Base-by-base conservation (phyloP, 2,888 invertebrate species). In the Dasysyrphus albostriatus region DNA sequence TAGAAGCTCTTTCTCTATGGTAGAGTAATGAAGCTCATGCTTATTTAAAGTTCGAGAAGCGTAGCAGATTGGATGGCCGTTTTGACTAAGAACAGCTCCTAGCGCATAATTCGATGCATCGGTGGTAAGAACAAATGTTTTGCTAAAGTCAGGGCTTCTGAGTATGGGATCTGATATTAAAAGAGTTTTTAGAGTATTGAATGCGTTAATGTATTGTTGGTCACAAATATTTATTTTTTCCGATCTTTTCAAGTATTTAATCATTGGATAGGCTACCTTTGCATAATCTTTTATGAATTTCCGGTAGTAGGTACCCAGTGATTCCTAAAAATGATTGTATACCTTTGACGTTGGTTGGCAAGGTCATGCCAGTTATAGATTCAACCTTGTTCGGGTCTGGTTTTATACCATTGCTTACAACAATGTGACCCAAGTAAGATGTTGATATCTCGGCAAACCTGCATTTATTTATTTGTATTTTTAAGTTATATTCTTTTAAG, bases 141-240 rank as follows among this genome's bases (percentile, higher is more conserved):
- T 37, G 1, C 8, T 37, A 8, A 37, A 37, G 9, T 37, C 37
- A 37, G 37, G 37, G 8, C 37, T 37, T 37, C 8, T 37, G 1
- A 37, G 37, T 1, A 69, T 37, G n/a, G 56, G 58, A n/a, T 76
- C 54, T 32, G 58, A 49, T n/a, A 10, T 49, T 10, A 73, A 29
- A 16, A 65, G 34, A 3, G 32, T 47, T 49, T 77, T 76, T 24
- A 58, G 39, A 14, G 7, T 54, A 2, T 39, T 37, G 8, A 69
- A 69, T 8, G 51, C 7, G 2, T 54, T 54, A 4, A 51, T 24
- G 10, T 69, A 54, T 5, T 54, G 3, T 6, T 9, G 2, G 4
- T 54, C 24, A 19, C 10, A 5, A 9, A 39, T 3, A 12, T 54
- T 69, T 0, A 39, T 7, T 19, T 69, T 39, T 39, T 14, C n/a